Base-by-base conservation (phyloP, 64 coral and sea anemone species). In the Cladopsammia gracilis region DNA sequence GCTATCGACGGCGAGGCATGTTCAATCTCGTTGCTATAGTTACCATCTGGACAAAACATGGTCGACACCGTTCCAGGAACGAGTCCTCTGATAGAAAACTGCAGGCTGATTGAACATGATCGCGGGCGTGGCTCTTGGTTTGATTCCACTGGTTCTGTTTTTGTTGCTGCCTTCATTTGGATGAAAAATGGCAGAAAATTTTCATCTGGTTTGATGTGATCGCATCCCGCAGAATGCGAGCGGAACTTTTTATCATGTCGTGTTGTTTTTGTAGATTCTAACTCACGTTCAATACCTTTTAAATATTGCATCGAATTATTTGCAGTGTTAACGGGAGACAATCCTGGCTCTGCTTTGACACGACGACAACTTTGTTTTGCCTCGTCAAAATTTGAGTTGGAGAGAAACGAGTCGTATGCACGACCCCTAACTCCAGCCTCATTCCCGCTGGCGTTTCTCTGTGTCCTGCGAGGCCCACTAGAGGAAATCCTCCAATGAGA, bases 401-500 rank as follows among this genome's bases (percentile, higher is more conserved):
- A 76, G 34, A 44, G 47, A 14, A 73, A 45, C 68, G 87, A 75
- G 66, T 58, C 60, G 9, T 26, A 16, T 22, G 23, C 8, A 0
- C 25, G 66, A 49, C 18, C 65, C 2, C 1, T 25, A n/a, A 18
- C 73, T 22, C 78, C 73, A 13, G 48, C 62, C 5, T 94, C 77
- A 8, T 54, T 46, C 14, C 12, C 62, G 10, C 23, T 19, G 34
- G 71, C 15, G 59, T 44, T 77, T 53, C 78, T 56, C 20, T 7
- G 34, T 23, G 68, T 11, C 58, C 45, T 3, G 24, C 44, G 5
- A 14, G 71, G 11, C 50, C 71, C 20, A 22, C 57, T 76, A 51
- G 74, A 47, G 45, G 66, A 64, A 7, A 58, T 65, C 44, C 57
- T 85, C 96, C 96, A 95, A 34, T 94, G 51, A 0, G 86, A 82